A percentile compares a stretch with the other conserved stretches of the same genome.
These are phyloP conservation scores for Nemotelus nigrinus DNA, from an alignment of 2,888 invertebrate species.

Conservation along the genomic window DNA sequence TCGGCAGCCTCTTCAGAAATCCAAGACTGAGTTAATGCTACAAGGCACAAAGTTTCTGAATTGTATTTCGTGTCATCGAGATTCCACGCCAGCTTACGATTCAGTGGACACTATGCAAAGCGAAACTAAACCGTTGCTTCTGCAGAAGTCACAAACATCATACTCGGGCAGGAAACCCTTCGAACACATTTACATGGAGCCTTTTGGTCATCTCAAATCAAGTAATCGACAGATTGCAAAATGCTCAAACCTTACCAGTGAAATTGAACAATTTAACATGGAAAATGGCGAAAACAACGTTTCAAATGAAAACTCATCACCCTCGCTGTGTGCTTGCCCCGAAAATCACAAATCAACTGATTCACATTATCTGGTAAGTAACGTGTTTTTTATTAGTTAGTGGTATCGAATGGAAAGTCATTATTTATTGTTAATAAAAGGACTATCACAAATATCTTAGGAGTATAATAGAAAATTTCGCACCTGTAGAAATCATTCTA, in stretches of 20 bases:
- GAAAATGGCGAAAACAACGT: background rate
- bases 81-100: constrained; percentile 53
- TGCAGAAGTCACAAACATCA: constrained; percentile 43
- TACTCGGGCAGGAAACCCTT: constrained; percentile 41
- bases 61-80: constrained; percentile 54
- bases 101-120: constrained; percentile 52
- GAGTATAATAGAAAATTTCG: too few relatives aligned
- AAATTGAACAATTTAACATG: constrained; percentile 46
- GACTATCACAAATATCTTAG: too few relatives aligned
- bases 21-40: constrained; percentile 54
- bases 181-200: constrained; percentile 57
- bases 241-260: constrained; percentile 52
- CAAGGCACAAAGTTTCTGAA: constrained; percentile 53
- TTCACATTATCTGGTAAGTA: constrained; percentile 56
- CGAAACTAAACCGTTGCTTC: constrained; percentile 50
- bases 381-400: background rate
- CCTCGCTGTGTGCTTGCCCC: constrained; percentile 52
- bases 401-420: too few relatives aligned
- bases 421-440: too few relatives aligned
- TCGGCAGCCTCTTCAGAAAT: constrained; percentile 52
- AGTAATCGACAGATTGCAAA: background rate
- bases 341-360: constrained; percentile 53
- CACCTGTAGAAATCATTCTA: too few relatives aligned
- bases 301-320: constrained; percentile 47
- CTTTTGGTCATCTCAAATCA: constrained; percentile 55